Percentiles rank a stretch among this genome's conserved stretches.
Conservation (phyloP, 2,797 vertebrate genomes). For the Gymnocypris eckloni region DNA sequence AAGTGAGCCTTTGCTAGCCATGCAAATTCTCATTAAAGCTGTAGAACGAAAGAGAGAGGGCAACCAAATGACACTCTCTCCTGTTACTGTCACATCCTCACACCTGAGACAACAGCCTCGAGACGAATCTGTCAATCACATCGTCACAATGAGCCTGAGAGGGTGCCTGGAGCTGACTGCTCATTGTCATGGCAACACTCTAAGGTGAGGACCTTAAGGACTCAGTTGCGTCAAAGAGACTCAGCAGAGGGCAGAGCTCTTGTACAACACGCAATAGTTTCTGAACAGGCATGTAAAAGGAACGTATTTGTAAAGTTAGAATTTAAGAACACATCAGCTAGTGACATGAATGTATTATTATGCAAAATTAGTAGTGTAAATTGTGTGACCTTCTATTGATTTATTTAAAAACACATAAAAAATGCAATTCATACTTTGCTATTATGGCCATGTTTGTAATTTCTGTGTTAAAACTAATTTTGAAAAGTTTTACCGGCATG, state of each 20-base stretch:
- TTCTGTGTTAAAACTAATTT: no score
- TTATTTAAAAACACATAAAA: background rate
- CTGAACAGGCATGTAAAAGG: background rate
- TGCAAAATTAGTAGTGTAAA: background rate
- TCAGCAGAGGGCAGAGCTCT: slow-evolving; percentile 34
- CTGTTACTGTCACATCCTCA: slow-evolving; percentile 32
- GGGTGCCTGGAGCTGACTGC: slow-evolving; percentile 49
- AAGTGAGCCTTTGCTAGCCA: slow-evolving; percentile 8
- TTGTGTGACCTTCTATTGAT: background rate
- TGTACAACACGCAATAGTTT: background rate
- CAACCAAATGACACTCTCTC: slow-evolving; percentile 9
- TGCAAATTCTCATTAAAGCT: slow-evolving; percentile 36
- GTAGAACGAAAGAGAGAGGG: slow-evolving; percentile 15
- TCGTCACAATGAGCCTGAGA: slow-evolving; percentile 48
- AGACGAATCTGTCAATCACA: slow-evolving; percentile 52
- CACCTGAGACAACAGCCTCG: slow-evolving; percentile 51
- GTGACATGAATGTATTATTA: background rate
- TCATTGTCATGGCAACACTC: slow-evolving; percentile 64
- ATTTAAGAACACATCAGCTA: background rate
- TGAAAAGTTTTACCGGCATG: no score
- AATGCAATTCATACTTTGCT: background rate
- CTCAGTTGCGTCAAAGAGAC: slow-evolving; percentile 61
- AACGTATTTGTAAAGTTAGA: slow-evolving; percentile 2
- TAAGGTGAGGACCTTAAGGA: slow-evolving; percentile 63
- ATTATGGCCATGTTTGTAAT: no score